Base-by-base conservation (phyloP, 2,113 vertebrate genomes). In the Charadrius vociferus region DNA sequence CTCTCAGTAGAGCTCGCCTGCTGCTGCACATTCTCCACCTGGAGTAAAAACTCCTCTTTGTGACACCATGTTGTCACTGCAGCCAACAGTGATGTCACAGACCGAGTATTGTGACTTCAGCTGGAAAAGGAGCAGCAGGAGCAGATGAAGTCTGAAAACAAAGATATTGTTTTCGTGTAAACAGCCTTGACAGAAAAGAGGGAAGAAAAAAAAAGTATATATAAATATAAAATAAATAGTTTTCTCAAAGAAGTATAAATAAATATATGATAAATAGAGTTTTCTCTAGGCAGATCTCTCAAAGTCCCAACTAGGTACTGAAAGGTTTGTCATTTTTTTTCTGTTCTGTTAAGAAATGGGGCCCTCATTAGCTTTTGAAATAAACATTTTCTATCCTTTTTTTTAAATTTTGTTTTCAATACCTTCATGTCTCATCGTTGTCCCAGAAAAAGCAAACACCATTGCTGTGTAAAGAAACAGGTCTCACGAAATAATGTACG, bases 61-160 rank as follows among this genome's bases (percentile, higher is more conserved):
- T 87, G 47, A 50, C 43, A 66, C 55, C 34, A 15, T 1, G 6
- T 34, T 91, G 70, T 63, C 81, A 21, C 10, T 4, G 86, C 34
- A 75, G 94, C 94, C 94, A 96, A 26, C 1, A 4, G 32, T 93
- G 95, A 94, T 65, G 78, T 92, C 92, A 94, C 95, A 95, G 77
- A 89, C 61, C 0, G 1, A 87, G 80, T 66, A 94, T 62, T 68
- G 94, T 92, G 81, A 88, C 87, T 79, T 88, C 89, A 84, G 83
- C 81, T 96, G 79, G 61, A 95, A 78, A 89, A 94, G 70, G 45
- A 87, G 88, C 62, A 95, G 86, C 0, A 0, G 72, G 74, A 90
- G 71, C 82, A 92, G 90, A 92, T 43, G 67, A 94, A 93, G 58
- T 81, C 71, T 0, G 3, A 73, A 94, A 96, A 89, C 81, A 97